Base-by-base conservation (phyloP, 2,888 invertebrate species). In the Synanthedon tipuliformis region DNA sequence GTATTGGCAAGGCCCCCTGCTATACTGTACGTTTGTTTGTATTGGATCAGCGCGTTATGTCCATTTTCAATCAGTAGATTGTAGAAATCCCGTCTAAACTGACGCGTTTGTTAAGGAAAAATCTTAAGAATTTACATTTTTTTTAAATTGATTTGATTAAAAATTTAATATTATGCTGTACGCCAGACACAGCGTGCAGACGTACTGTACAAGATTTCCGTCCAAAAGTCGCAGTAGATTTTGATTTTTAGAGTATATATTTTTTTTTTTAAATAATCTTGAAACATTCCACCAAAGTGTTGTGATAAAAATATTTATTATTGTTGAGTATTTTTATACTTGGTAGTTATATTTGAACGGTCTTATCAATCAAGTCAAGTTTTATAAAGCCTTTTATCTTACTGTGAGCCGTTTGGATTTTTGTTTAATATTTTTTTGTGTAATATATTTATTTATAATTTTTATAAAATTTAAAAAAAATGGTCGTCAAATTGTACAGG, bases 91-190 rank as follows among this genome's bases (percentile, higher is more conserved):
- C 15, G 49, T 50, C 56, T 13, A 63, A 63, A 58, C 69, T 59
- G 69, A 68, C 73, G 73, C 59, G 12, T 60, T 18, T 23, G n/a
- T 18, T 5, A 34, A 34, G 3, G 34, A 34, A 34, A 34, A 10
- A 34, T 34, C 34, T n/a, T 34, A 34, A 34, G 5, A 34, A 34
- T 34, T 34, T 3, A 34, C 3, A 10, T 34, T 12, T 40, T 34
- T 5, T 48, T 23, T 1, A 23, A 23, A 59, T n/a, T n/a, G n/a
- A 60, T 56, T 50, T 59, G 41, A 56, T 40, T 13, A 11, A 55
- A 52, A 52, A 49, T 15, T 57, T 56, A 54, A 65, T 79, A 81
- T 82, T 79, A 81, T 82, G 80, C 82, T 81, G 78, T 83, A 77
- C 75, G 69, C 60, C 58, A 61, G 55, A 69, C 77, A 78, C 81